A percentile compares a stretch with the other conserved stretches of the same genome.
These are phyloP conservation scores for Stenurella melanura DNA, from an alignment of 2,888 invertebrate species.

Conservation along the genomic window DNA sequence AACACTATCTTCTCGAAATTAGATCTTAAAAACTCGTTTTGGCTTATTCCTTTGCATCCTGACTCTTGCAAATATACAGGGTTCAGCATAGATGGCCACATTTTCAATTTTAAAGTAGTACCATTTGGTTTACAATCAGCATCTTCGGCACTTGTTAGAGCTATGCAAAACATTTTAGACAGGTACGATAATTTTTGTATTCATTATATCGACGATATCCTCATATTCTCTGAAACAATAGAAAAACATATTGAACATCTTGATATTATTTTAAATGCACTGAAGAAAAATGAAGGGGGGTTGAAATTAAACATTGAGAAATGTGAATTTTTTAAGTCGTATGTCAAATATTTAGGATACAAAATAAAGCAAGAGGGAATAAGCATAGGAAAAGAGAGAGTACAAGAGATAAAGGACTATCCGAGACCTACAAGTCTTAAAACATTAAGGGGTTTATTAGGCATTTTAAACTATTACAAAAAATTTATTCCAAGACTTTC, in stretches of 20 bases:
- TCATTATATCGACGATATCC: background rate
- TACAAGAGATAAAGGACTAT: background rate
- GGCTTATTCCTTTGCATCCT: too few relatives aligned
- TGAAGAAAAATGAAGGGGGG: too few relatives aligned
- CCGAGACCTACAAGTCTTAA: background rate
- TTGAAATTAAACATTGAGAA: too few relatives aligned
- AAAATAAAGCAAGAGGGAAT: background rate
- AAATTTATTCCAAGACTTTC: too few relatives aligned
- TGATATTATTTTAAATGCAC: too few relatives aligned
- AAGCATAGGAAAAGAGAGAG: background rate
- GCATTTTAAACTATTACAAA: background rate
- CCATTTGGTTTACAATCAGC: background rate
- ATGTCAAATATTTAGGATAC: background rate
- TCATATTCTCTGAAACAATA: background rate
- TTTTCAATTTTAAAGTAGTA: too few relatives aligned
- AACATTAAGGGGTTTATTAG: background rate
- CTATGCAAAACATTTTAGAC: background rate
- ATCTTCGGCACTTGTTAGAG: background rate
- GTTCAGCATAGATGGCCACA: too few relatives aligned
- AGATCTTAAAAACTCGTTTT: too few relatives aligned
- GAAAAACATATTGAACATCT: background rate
- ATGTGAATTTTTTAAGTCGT: too few relatives aligned
- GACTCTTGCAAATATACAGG: too few relatives aligned
- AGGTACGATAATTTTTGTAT: background rate
- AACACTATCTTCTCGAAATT: too few relatives aligned